Percentiles rank a stretch among this genome's conserved stretches.
phyloP scores from a whole-genome alignment of 2,888 invertebrate species.

The Drosophila ezoana region DNA sequence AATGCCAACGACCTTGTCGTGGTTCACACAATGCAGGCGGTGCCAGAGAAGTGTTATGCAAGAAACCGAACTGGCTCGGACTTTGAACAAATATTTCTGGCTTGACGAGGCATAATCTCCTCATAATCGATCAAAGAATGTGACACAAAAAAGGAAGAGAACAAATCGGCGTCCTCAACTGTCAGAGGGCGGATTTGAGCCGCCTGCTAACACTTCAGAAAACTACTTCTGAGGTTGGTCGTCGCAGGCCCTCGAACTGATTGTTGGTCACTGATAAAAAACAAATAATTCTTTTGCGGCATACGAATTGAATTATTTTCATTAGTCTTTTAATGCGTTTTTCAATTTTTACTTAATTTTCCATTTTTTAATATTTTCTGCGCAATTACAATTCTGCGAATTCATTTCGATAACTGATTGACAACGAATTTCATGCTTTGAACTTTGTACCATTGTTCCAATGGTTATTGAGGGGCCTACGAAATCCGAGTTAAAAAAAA shows the following conservation, averaged over 20 bases:
- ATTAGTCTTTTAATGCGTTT: conserved; percentile 45
- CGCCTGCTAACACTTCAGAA: conserved; percentile 25
- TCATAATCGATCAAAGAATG: conserved; percentile 52
- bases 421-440: neutral
- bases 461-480: no score
- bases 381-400: conserved; percentile 33
- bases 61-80: conserved; percentile 14
- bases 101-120: conserved; percentile 26
- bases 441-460: conserved; percentile 4
- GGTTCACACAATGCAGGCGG: conserved; percentile 18
- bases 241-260: conserved; percentile 35
- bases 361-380: conserved; percentile 27
- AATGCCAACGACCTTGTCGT: conserved; percentile 65
- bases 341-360: conserved; percentile 15
- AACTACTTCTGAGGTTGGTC: conserved; percentile 17
- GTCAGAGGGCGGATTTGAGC: conserved; percentile 17
- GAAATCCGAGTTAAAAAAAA: no score
- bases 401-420: neutral
- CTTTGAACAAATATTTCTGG: conserved; percentile 57
- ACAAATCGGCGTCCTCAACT: conserved; percentile 19
- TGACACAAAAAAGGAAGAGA: neutral
- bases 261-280: conserved; percentile 57
- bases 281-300: conserved; percentile 23
- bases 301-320: conserved; percentile 51
- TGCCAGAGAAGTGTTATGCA: conserved; percentile 30